phyloP scores from a whole-genome alignment of 2,797 vertebrate species.

The Alcedo atthis region DNA sequence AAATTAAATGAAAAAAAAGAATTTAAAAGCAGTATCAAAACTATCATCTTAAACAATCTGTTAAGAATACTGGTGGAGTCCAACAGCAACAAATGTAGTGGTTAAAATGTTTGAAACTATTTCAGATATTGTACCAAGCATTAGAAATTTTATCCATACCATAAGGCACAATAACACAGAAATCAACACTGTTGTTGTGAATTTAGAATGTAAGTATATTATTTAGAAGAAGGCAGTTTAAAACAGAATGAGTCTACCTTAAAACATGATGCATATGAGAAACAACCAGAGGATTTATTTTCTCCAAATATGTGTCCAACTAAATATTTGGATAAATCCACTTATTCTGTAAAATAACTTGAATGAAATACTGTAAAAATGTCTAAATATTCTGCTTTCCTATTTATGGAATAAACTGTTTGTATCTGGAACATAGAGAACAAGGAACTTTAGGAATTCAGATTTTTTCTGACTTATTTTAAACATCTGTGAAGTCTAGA shows the following conservation, averaged over 20 bases:
- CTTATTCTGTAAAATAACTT: not conserved
- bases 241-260: not conserved
- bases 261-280: not conserved
- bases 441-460: not conserved
- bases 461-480: not conserved
- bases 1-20: not conserved
- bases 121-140: not conserved
- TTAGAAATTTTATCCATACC: not conserved
- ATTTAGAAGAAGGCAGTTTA: slow-evolving; percentile 23
- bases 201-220: not conserved
- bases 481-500: not conserved
- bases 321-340: not conserved
- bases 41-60: not conserved
- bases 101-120: not conserved
- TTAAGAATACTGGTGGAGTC: not conserved
- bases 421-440: not conserved
- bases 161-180: not conserved
- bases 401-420: not conserved
- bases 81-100: not conserved
- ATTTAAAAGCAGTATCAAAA: not conserved
- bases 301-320: not conserved
- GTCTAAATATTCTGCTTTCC: not conserved
- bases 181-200: not conserved
- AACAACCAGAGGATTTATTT: not conserved
- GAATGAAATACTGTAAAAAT: not conserved